These are phyloP conservation scores for Drosophila kikkawai DNA, from an alignment of 1,140 invertebrate genomes.

Conservation along the genomic window DNA sequence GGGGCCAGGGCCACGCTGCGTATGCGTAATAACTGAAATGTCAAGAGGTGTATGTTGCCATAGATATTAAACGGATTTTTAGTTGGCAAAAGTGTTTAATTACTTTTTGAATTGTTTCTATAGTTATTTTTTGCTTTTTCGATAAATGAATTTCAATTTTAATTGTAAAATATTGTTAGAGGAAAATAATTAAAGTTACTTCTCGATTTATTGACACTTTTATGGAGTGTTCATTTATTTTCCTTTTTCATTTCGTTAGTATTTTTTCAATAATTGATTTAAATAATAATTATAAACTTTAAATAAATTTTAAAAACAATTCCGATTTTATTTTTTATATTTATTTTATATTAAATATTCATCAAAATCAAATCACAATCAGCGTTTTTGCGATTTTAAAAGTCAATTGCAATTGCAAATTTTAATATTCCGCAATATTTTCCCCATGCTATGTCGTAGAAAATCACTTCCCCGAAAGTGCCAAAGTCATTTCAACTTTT, in stretches of 20 bases:
- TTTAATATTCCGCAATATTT: neutral
- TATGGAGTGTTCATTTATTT: neutral
- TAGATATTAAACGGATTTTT: slow-evolving; percentile 12
- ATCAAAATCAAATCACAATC: neutral
- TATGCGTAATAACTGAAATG: slow-evolving; percentile 32
- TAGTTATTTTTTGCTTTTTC: neutral
- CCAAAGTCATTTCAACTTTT: slow-evolving; percentile 21
- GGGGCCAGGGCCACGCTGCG: neutral
- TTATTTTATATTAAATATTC: neutral
- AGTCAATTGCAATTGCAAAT: slow-evolving; percentile 1
- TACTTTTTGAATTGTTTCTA: neutral
- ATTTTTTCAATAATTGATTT: neutral
- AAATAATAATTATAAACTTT: too few species aligned
- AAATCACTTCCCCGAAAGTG: slow-evolving; percentile 1
- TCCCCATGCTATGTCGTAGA: neutral
- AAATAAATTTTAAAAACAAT: too few species aligned
- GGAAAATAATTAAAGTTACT: too few species aligned
- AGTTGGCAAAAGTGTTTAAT: slow-evolving; percentile 15
- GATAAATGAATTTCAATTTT: neutral
- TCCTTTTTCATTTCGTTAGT: neutral
- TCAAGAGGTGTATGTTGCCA: slow-evolving; percentile 6
- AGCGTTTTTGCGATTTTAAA: neutral
- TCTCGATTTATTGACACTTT: neutral
- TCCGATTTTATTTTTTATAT: neutral
- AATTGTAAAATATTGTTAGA: neutral